Conservation (phyloP, 1,140 invertebrate genomes). For the Drosophila sulfurigaster region DNA sequence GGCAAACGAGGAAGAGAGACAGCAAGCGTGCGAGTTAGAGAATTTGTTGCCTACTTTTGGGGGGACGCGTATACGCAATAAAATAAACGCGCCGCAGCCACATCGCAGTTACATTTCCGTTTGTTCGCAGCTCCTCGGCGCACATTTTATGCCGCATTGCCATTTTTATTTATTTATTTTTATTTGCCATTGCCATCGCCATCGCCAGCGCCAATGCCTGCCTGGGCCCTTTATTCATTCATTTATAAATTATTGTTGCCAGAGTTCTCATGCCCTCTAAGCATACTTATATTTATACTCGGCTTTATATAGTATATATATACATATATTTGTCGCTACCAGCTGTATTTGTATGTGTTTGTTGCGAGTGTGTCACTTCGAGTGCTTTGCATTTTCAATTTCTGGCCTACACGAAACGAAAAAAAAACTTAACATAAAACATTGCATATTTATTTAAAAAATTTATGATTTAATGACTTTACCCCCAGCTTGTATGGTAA, state of each 20-base stretch:
- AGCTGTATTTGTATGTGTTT: constrained; percentile 39
- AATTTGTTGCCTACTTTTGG: constrained; percentile 73
- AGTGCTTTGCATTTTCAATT: constrained; percentile 68
- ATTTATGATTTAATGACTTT: constrained; percentile 69
- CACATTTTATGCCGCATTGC: constrained; percentile 79
- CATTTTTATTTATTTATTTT: constrained; percentile 60
- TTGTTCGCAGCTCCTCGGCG: constrained; percentile 57
- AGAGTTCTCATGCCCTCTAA: constrained; percentile 53
- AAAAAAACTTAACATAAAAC: constrained; percentile 16
- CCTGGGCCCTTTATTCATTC: constrained; percentile 78
- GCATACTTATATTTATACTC: constrained; percentile 31
- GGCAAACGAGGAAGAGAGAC: constrained; percentile 1
- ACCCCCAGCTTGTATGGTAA: constrained; percentile 1
- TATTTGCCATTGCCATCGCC: constrained; percentile 62
- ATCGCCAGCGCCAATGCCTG: constrained; percentile 36
- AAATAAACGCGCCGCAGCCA: constrained; percentile 79
- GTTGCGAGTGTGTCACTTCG: constrained; percentile 48
- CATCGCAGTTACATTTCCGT: constrained; percentile 59
- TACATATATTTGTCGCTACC: constrained; percentile 3
- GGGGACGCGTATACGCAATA: constrained; percentile 76
- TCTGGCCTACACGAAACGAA: constrained; percentile 8
- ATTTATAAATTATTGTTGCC: constrained; percentile 83
- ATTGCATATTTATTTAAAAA: constrained; percentile 65
- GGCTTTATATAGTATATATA: constrained; percentile 46
- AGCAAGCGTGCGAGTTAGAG: constrained; percentile 12